Conservation (phyloP, 2,113 vertebrate species). For the Chaetodon trifascialis region DNA sequence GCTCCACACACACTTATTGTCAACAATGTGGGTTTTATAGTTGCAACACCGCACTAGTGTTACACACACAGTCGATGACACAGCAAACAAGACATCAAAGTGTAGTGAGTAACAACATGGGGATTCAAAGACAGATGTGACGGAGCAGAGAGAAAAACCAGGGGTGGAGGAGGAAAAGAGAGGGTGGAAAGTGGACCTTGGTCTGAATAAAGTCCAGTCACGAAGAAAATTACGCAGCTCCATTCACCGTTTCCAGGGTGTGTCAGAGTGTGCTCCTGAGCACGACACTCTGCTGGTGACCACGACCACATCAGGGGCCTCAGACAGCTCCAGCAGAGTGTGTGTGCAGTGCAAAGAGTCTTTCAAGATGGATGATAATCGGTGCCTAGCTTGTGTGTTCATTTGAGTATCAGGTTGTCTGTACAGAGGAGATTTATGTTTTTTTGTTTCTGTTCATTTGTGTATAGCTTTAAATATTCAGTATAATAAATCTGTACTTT, state of each 20-base stretch:
- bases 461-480: not conserved
- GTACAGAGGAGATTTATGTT: no score
- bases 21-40: not conserved
- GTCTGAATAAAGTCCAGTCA: constrained; percentile 44
- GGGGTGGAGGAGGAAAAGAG: not conserved
- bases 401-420: not conserved
- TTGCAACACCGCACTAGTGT: not conserved
- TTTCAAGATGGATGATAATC: not conserved
- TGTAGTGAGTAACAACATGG: not conserved
- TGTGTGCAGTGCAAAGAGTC: not conserved
- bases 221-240: constrained; percentile 23
- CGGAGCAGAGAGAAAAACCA: not conserved
- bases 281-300: constrained; percentile 7
- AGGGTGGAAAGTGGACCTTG: constrained; percentile 45
- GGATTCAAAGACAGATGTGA: not conserved
- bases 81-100: not conserved
- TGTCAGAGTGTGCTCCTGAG: constrained; percentile 40
- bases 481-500: not conserved
- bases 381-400: not conserved
- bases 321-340: constrained; percentile 12
- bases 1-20: not conserved
- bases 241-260: constrained; percentile 72
- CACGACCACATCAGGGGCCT: constrained; percentile 1
- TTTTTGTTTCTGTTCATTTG: no score
- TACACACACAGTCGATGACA: constrained; percentile 5